Base-by-base conservation (phyloP, 2,113 vertebrate genomes). In the Peucedramus taeniatus region DNA sequence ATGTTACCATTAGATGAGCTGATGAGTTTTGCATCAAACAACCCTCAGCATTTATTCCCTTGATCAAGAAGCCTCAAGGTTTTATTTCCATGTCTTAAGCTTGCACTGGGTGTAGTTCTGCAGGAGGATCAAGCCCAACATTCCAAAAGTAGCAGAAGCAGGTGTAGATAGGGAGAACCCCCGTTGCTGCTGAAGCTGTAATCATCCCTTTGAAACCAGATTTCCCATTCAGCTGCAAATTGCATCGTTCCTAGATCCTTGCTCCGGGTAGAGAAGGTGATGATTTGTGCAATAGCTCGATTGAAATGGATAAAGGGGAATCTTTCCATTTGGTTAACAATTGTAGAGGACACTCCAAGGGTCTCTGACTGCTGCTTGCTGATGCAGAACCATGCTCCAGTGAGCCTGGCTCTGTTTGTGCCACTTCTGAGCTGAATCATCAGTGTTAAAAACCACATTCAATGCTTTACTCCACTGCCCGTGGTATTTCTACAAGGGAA, bases 401-500 rank as follows among this genome's bases (percentile, higher is more conserved):
- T 3, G 80, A 90, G 72, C 31, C 40, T 53, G 83, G 80, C 56
- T 92, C 15, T 13, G 65, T 91, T 76, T 90, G 68, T 89, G 90
- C 74, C 96, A 69, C 77, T 96, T 96, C 60, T 81, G 77, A 93
- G 88, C 90, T 95, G 92, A 97, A 94, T 97, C 94, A 96, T 93
- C 88, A 61, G 69, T 68, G 9, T 45, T 78, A 45, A 51, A 96
- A 97, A 96, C 93, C 94, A 96, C 94, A 96, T 89, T 96, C 83
- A 96, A 81, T 95, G 86, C 94, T 89, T 75, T 51, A 56, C 89
- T 96, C 72, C 17, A 75, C 91, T 0, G 18, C 31, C 60, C 53
- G 3, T 94, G 96, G 96, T 94, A 89, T 95, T 97, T 96, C 94
- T 97, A 37, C 92, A 94, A 94, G 92, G 94, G 93, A 96, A 97